A percentile compares a stretch with the other conserved stretches of the same genome.
These are phyloP conservation scores for Entomobrya proxima DNA, from an alignment of 2,888 invertebrate species.

Conservation along the genomic window DNA sequence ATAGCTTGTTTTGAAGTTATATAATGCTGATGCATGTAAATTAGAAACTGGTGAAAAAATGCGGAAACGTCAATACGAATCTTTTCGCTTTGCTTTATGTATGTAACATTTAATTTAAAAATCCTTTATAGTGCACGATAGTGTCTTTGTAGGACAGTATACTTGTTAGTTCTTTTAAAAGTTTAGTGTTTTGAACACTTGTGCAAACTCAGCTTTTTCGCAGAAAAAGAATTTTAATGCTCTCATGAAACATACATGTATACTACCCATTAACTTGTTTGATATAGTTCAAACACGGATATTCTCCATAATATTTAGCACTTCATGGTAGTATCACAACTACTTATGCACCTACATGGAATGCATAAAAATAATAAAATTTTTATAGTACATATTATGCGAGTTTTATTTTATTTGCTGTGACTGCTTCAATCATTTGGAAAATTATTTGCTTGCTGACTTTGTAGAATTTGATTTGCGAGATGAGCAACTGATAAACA, in stretches of 20 bases:
- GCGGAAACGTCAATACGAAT: constrained; percentile 46
- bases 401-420: not conserved
- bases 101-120: not conserved
- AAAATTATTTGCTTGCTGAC: not conserved
- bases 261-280: not conserved
- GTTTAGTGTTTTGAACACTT: constrained; percentile 23
- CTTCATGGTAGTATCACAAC: not conserved
- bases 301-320: not conserved
- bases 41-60: constrained; percentile 42
- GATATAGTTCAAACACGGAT: not conserved
- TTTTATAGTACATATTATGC: not conserved
- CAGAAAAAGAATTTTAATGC: not conserved
- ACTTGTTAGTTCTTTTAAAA: not conserved
- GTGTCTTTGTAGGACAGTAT: not conserved
- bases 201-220: constrained; percentile 22
- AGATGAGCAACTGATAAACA: not conserved
- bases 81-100: constrained; percentile 43
- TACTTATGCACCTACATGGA: not conserved
- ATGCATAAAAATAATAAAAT: not conserved
- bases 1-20: constrained; percentile 6
- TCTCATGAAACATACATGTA: not conserved
- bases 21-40: not conserved
- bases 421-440: not conserved
- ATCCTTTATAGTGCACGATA: too few species aligned
- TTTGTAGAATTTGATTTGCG: not conserved